Percentiles rank a stretch among this genome's conserved stretches.
These are phyloP conservation scores for Paraescarpia echinospica DNA, from an alignment of 1,140 invertebrate genomes.

Conservation along the genomic window DNA sequence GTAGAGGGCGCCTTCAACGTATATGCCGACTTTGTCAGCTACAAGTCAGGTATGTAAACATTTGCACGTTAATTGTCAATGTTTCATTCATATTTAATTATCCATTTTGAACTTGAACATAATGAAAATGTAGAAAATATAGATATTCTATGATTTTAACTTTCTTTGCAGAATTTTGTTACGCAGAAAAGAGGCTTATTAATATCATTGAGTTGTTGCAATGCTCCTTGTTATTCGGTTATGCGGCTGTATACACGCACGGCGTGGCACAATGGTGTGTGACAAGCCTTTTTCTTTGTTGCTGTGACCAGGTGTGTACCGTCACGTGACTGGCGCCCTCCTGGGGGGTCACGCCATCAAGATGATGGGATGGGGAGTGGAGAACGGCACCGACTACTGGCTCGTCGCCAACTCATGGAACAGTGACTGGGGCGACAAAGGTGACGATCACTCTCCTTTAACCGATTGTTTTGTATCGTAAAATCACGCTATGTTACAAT, in stretches of 20 bases:
- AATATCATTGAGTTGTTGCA: too few relatives aligned
- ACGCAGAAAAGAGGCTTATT: too few relatives aligned
- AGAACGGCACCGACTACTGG: constrained; percentile 82
- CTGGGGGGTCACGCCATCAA: constrained; percentile 89
- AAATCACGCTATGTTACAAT: neutral
- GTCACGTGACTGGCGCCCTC: constrained; percentile 72
- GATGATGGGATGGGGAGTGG: constrained; percentile 85
- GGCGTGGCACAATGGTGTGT: neutral
- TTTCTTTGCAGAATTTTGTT: too few relatives aligned
- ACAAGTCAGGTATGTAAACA: constrained; percentile 70
- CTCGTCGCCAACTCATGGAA: constrained; percentile 92
- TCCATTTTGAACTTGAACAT: too few relatives aligned
- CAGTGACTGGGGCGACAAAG: constrained; percentile 75
- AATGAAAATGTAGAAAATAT: too few relatives aligned
- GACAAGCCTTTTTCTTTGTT: neutral
- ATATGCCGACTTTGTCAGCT: constrained; percentile 82
- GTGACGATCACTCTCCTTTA: constrained; percentile 24
- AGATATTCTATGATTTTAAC: too few relatives aligned
- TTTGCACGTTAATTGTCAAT: neutral
- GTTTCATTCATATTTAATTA: too few relatives aligned
- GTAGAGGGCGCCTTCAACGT: constrained; percentile 89
- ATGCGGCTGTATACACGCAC: neutral
- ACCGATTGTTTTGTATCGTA: neutral
- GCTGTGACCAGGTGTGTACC: constrained; percentile 72
- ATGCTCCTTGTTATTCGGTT: too few relatives aligned